These are phyloP conservation scores for Cacoxenus indagator DNA, from an alignment of 2,888 invertebrate genomes.

Conservation along the genomic window DNA sequence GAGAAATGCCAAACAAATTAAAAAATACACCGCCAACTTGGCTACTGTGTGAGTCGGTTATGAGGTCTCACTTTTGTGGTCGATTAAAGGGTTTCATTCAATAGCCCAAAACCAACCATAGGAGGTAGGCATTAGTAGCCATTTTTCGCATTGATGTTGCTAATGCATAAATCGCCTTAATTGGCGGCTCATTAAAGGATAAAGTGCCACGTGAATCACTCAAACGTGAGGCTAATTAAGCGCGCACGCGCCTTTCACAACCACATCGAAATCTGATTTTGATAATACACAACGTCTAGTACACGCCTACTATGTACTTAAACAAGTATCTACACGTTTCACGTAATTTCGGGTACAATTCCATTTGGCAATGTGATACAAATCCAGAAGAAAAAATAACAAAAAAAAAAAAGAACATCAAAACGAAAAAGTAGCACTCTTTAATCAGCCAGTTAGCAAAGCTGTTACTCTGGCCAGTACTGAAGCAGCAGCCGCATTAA, in stretches of 20 bases:
- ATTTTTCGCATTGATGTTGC: not conserved
- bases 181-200: conserved; percentile 53
- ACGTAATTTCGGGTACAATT: conserved; percentile 24
- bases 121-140: not conserved
- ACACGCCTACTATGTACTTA: not conserved
- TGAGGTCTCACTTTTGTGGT: not conserved
- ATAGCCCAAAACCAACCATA: too few relatives aligned
- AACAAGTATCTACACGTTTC: not conserved
- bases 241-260: conserved; percentile 36
- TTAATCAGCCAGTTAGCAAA: too few relatives aligned
- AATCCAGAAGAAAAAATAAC: not conserved
- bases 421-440: not conserved
- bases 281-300: not conserved
- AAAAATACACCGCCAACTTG: not conserved
- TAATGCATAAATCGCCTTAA: conserved; percentile 46
- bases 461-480: not conserved
- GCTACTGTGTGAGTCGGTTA: not conserved
- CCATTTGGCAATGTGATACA: not conserved
- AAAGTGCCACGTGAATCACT: conserved; percentile 29
- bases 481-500: not conserved
- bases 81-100: too few relatives aligned
- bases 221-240: conserved; percentile 48
- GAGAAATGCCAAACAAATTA: not conserved
- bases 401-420: not conserved
- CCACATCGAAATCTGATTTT: not conserved